These are phyloP conservation scores for Fregata magnificens DNA, from an alignment of 2,113 vertebrate species.

Conservation along the genomic window DNA sequence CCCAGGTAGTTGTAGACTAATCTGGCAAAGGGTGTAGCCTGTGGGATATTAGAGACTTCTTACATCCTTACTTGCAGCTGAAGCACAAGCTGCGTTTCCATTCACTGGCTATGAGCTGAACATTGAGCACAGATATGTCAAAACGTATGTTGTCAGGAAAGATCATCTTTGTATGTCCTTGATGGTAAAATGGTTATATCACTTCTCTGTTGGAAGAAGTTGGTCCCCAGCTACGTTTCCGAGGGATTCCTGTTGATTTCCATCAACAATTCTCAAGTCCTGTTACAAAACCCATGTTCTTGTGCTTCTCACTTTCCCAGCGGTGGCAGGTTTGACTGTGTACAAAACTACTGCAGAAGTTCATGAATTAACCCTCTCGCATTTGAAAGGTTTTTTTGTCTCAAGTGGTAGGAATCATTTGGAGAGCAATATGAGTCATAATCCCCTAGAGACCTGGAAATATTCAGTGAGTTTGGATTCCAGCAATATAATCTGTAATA, in stretches of 20 bases:
- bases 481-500: background rate
- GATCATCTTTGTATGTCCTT: background rate
- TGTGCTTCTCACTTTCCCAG: background rate
- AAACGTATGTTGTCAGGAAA: background rate
- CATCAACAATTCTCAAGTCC: background rate
- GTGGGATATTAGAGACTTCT: background rate
- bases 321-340: background rate
- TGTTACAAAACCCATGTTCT: background rate
- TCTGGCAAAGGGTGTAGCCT: background rate
- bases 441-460: background rate
- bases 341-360: background rate
- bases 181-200: background rate
- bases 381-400: background rate
- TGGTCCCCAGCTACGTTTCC: background rate
- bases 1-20: background rate
- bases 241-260: background rate
- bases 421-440: background rate
- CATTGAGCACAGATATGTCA: background rate
- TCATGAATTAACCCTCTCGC: background rate
- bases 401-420: background rate
- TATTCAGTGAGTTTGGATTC: background rate
- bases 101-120: background rate
- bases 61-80: background rate
- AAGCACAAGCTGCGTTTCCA: fast-evolving
- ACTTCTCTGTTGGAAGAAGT: background rate